phyloP scores from a whole-genome alignment of 2,888 invertebrate species.

The Drosophila longiperda region DNA sequence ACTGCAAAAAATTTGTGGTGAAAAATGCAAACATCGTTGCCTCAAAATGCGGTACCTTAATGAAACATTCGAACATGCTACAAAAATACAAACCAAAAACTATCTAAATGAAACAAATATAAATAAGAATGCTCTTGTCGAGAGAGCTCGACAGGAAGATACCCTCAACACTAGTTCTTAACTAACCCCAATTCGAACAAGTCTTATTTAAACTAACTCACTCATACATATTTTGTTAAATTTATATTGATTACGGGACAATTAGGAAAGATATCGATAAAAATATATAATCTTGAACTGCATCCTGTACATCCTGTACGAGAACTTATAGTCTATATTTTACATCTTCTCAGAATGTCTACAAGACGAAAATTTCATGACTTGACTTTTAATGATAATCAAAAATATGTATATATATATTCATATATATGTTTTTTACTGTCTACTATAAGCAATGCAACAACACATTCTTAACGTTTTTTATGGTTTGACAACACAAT shows the following conservation, averaged over 20 bases:
- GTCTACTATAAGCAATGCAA: neutral
- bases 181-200: neutral
- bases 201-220: neutral
- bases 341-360: neutral
- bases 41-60: constrained; percentile 29
- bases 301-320: no score
- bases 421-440: neutral
- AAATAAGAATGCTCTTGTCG: neutral
- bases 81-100: constrained; percentile 11
- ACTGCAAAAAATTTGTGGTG: constrained; percentile 69
- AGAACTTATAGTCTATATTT: neutral
- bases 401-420: neutral
- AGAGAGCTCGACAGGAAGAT: neutral
- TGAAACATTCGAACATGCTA: constrained; percentile 36
- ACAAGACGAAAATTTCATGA: neutral
- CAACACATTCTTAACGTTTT: neutral
- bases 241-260: fast-evolving
- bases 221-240: neutral
- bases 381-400: neutral
- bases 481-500: constrained; percentile 1
- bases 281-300: neutral
- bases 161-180: neutral
- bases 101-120: constrained; percentile 1
- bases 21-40: constrained; percentile 62
- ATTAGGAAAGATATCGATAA: neutral